phyloP scores from a whole-genome alignment of 2,113 vertebrate species.

The Sebastes fasciatus region DNA sequence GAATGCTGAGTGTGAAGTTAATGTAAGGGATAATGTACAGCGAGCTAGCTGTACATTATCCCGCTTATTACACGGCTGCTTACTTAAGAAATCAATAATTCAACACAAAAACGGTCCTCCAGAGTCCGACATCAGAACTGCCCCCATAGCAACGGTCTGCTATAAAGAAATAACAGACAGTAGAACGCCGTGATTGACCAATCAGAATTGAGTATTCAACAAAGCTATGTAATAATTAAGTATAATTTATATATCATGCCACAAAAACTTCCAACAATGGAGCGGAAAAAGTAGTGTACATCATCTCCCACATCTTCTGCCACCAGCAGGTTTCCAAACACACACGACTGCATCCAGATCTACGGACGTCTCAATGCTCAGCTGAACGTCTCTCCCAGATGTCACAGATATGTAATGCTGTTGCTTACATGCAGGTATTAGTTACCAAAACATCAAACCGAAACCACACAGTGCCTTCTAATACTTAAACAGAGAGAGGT shows the following conservation, averaged over 20 bases:
- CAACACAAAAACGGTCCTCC: too few species aligned
- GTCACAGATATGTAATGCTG: neutral
- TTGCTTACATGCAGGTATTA: conserved; percentile 20
- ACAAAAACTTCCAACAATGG: neutral
- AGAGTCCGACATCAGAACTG: too few species aligned
- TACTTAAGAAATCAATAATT: too few species aligned
- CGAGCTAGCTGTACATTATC: too few species aligned
- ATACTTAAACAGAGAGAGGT: conserved; percentile 40
- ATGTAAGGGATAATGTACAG: too few species aligned
- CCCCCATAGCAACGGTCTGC: too few species aligned
- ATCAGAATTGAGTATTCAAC: too few species aligned
- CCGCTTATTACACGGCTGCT: too few species aligned
- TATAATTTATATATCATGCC: neutral
- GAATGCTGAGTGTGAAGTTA: neutral
- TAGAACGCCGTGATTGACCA: too few species aligned
- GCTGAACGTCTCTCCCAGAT: neutral
- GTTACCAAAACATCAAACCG: conserved; percentile 38
- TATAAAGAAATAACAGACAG: too few species aligned
- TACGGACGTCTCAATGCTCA: neutral
- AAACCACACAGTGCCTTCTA: conserved; percentile 25
- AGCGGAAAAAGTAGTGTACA: neutral
- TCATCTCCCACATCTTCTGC: neutral
- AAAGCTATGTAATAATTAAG: neutral
- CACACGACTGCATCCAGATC: neutral
- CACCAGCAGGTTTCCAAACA: conserved; percentile 11